Base-by-base conservation (phyloP, 2,888 invertebrate species). In the Eupithecia pulchellata region DNA sequence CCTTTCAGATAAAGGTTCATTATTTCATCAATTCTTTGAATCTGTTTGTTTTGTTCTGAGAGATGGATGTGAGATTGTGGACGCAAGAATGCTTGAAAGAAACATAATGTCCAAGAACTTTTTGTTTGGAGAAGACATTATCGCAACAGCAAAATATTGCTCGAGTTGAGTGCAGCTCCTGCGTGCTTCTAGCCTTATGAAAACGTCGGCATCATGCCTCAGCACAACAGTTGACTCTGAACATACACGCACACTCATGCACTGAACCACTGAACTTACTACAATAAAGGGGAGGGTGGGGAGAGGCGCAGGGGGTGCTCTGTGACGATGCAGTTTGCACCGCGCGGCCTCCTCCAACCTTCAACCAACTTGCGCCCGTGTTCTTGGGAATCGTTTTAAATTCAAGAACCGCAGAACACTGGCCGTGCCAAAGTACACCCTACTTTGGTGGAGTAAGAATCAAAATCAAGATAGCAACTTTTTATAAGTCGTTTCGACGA, bases 321-420 rank as follows among this genome's bases (percentile, higher is more conserved):
- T 89, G 91, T 93, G 91, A 93, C 91, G 90, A 90, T 93, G 93
- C 93, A 93, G 92, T 92, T 92, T 92, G 92, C 93, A 91, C 90
- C 92, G 92, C 92, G n/a, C 52, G 90, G 91, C 90, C 91, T 91
- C 92, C 92, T 91, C 90, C 91, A 92, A 92, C 92, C 91, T 92
- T 93, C 92, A 91, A 69, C 91, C 92, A 91, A 93, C 90, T 92
- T 90, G 91, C 91, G 91, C 92, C 90, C 91, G 89, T 93, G 92
- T 94, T 92, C 93, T 93, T 91, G 90, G 91, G 93, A 92, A 94
- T 93, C 93, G 92, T 93, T 94, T 93, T 93, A 93, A 93, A 93
- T 92, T 93, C 92, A 92, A 92, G 89, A 92, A 92, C 92, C 92
- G 89, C 91, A 91, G 84, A 88, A 84, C 86, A 87, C 86, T 88